These are phyloP conservation scores for Oryzias celebensis DNA, from an alignment of 2,113 vertebrate genomes.

Conservation along the genomic window DNA sequence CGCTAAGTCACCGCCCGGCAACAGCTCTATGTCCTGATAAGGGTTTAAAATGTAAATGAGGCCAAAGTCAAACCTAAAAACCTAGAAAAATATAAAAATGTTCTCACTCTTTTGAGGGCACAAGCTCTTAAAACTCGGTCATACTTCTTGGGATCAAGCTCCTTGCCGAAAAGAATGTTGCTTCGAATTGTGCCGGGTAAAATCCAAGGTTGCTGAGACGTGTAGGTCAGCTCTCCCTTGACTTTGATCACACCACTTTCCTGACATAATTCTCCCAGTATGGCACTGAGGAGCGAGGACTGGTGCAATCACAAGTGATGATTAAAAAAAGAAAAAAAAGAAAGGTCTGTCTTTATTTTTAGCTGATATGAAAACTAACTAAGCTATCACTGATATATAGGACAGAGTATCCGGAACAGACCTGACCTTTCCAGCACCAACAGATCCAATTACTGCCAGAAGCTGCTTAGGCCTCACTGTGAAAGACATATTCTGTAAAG, in stretches of 20 bases:
- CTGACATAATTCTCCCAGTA: slow-evolving; percentile 87
- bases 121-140: slow-evolving; percentile 88
- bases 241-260: slow-evolving; percentile 82
- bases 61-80: not conserved
- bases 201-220: slow-evolving; percentile 94
- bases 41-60: slow-evolving; percentile 15
- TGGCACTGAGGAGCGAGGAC: slow-evolving; percentile 89
- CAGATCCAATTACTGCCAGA: slow-evolving; percentile 89
- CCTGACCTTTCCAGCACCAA: slow-evolving; percentile 92
- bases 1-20: slow-evolving; percentile 87
- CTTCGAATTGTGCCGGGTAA: slow-evolving; percentile 92
- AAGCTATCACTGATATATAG: no score
- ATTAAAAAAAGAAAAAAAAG: not conserved
- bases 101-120: slow-evolving; percentile 88
- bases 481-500: slow-evolving; percentile 84
- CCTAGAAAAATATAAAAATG: not conserved
- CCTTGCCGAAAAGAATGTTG: slow-evolving; percentile 96
- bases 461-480: slow-evolving; percentile 84
- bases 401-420: slow-evolving; percentile 16
- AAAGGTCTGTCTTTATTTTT: not conserved
- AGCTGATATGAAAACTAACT: not conserved
- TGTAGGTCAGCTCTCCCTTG: slow-evolving; percentile 86
- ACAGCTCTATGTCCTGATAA: slow-evolving; percentile 85
- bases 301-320: slow-evolving; percentile 49
- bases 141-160: slow-evolving; percentile 85